Evolutionary conservation across 2,888 invertebrate genomes (phyloP).

Genomic region (Drosophila meridiana): DNA sequence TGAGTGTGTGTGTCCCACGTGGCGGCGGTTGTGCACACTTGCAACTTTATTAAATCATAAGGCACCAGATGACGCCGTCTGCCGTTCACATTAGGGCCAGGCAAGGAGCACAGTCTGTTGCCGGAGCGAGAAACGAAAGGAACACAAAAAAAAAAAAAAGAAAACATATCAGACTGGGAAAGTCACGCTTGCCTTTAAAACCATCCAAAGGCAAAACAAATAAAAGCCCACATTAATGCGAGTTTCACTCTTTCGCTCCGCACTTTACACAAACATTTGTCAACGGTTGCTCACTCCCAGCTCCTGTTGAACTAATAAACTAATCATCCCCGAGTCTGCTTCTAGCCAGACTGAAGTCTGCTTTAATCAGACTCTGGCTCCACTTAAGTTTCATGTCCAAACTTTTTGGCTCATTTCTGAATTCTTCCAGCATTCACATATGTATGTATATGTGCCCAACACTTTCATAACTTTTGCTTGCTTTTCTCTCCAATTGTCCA

Average conservation of each 20-base stretch:
- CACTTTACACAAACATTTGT: conserved; percentile 2
- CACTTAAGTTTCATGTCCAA: not conserved
- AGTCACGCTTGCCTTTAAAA: conserved; percentile 17
- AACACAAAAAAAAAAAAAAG: conserved; percentile 3
- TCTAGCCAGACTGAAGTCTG: not conserved
- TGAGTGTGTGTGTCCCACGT: conserved; percentile 11
- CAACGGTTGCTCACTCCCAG: not conserved
- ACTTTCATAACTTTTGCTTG: not conserved
- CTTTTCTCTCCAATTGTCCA: not conserved
- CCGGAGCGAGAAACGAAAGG: not conserved
- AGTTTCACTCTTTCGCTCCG: not conserved
- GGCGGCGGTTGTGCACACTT: conserved; percentile 36
- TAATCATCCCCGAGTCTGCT: not conserved
- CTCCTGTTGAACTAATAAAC: not conserved
- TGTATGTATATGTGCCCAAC: too few relatives aligned
- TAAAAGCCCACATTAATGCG: conserved; percentile 8
- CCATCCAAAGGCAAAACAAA: conserved; percentile 1
- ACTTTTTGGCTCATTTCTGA: not conserved
- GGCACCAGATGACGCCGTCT: conserved; percentile 58
- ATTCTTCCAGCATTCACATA: not conserved
- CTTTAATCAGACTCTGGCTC: not conserved
- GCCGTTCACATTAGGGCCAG: conserved; percentile 39
- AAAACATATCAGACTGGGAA: conserved; percentile 16
- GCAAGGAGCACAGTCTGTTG: conserved; percentile 15
- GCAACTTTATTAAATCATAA: conserved; percentile 56